A percentile compares a stretch with the other conserved stretches of the same genome.
Evolutionary conservation across 2,113 vertebrate genomes (phyloP).

Genomic region (Stomatorhinus ivindoensis): DNA sequence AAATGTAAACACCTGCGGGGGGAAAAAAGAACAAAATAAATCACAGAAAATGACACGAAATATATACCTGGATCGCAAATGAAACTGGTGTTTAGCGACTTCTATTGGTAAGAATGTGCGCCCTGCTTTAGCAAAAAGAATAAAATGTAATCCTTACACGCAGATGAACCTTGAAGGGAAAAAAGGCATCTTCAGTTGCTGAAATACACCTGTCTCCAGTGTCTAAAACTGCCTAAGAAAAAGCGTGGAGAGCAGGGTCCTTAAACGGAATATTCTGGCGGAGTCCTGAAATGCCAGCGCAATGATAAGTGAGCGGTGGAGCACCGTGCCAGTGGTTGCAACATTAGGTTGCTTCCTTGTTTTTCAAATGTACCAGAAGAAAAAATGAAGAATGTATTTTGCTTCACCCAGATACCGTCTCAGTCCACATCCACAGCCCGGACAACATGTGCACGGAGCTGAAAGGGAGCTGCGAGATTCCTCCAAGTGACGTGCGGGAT

Average conservation of each 20-base stretch:
- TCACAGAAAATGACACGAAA: constrained; percentile 55
- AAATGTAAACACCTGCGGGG: constrained; percentile 67
- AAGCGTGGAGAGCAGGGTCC: constrained; percentile 47
- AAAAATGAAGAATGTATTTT: constrained; percentile 21
- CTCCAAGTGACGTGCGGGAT: constrained; percentile 18
- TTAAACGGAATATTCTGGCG: constrained; percentile 56
- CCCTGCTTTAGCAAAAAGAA: constrained; percentile 24
- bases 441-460: constrained; percentile 13
- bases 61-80: constrained; percentile 46
- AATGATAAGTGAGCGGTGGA: constrained; percentile 46
- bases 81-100: constrained; percentile 60
- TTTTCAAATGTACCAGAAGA: constrained; percentile 38
- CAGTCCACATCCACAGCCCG: constrained; percentile 23
- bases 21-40: constrained; percentile 31
- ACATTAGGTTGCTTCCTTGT: constrained; percentile 64
- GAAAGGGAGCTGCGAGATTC: constrained; percentile 19
- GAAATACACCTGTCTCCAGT: constrained; percentile 67
- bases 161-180: constrained; percentile 68
- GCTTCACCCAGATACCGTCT: constrained; percentile 7
- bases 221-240: constrained; percentile 46
- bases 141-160: constrained; percentile 59
- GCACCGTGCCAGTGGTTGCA: constrained; percentile 50
- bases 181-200: constrained; percentile 61
- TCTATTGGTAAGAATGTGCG: constrained; percentile 67
- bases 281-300: constrained; percentile 55